Base-by-base conservation (phyloP, 1,140 invertebrate genomes). In the Trachymyrmex cornetzi region DNA sequence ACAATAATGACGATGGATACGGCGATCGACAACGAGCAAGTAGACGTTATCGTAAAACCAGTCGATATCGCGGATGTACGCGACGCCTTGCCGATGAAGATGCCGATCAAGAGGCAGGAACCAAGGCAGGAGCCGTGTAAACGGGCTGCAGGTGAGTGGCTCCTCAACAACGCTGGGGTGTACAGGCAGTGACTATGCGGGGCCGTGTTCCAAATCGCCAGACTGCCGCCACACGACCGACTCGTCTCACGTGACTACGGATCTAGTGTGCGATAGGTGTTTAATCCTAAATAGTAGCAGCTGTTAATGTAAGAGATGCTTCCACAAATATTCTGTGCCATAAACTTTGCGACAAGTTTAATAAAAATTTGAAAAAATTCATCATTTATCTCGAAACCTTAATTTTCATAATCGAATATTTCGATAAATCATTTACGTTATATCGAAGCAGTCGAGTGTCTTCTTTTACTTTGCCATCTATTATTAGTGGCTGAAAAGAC, bases 111-210 rank as follows among this genome's bases (percentile, higher is more conserved):
- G 80, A 87, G 57, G 48, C 82, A 85, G 63, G 64, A 91, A 50
- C 30, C 90, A 88, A 87, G 61, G 34, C 81, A 85, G 64, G 66
- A 90, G 44, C 30, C 90, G 88, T 91, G 87, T 92, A 93, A 93
- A 91, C 88, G 89, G 75, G 95, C 92, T 94, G 93, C 94, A 95
- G 94, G 93, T 94, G 94, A 94, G 94, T 94, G 94, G 93, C 93
- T 93, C 91, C 93, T 94, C 89, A 91, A 92, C 88, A 92, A 93
- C 91, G 92, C 91, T 90, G 92, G 88, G 89, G 91, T 93, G 88
- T 94, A 90, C 91, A 91, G 91, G 71, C 93, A 93, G 87, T 94
- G 92, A 93, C 66, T 61, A 16, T 64, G 38, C 75, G n/a, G 11
- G 87, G 88, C 90, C 90, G 92, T 92, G 92, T 92, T 92, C 92